Evolutionary conservation across 2,113 vertebrate genomes (phyloP), one percentile per base, ranked within the genome.

Genomic region (Ondatra zibethicus): DNA sequence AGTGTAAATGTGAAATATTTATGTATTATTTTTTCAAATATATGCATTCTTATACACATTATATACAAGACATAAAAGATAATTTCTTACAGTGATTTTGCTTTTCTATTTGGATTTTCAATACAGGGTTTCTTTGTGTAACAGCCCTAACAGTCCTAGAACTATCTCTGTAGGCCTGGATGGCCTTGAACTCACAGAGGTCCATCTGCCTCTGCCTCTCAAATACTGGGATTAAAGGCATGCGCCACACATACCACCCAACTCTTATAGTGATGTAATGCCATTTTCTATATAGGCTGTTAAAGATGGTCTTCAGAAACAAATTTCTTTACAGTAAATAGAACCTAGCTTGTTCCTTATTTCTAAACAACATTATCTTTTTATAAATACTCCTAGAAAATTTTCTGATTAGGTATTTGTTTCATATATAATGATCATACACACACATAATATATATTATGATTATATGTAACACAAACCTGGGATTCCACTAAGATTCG

Each of bases 291-390:
- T 82, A 91, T 91, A 55, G 90, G 2, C 42, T 65, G 45, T 75
- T 81, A 85, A 77, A 93, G 42, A 70, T 14, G 92, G 63, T 13
- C 3, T 27, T 86, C 11, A 82, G 61, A 92, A 92, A 88, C 12
- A 21, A 8, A 13, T 63, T 82, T 1, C 31, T 82, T 91, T 63
- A 55, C 58, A 65, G 3, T 63, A 17, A 65, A 19, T 31, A 29
- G 23, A 65, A 45, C 14, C 39, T 39, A 45, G 4, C 7, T 11
- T 45, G 65, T 45, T 66, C 9, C 17, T 85, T 66, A 66, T 47
- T 66, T 31, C 21, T 45, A 65, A 85, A 65, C 1, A 85, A 9
- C 27, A 87, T 77, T 65, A 66, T 52, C 31, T 88, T 58, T 58
- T 84, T 72, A 82, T 7, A 78, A 58, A 21, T 85, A 3, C 58